These are phyloP conservation scores for Neolamprologus devosi DNA, from an alignment of 2,113 vertebrate genomes.

Conservation along the genomic window DNA sequence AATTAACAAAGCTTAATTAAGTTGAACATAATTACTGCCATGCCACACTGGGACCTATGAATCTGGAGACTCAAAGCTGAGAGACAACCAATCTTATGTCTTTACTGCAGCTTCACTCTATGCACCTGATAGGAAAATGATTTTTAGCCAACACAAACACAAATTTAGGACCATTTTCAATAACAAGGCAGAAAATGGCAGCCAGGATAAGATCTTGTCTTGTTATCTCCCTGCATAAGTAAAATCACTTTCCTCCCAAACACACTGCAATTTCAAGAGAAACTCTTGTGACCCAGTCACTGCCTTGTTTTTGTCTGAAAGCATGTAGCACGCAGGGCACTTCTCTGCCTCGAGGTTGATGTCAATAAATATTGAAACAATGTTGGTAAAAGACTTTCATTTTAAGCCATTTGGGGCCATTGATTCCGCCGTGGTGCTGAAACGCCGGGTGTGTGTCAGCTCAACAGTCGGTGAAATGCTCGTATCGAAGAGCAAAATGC, in stretches of 20 bases:
- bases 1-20: slow-evolving; percentile 34
- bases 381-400: slow-evolving; percentile 41
- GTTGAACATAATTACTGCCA: slow-evolving; percentile 20
- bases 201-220: neutral
- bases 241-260: neutral
- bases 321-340: neutral
- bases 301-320: neutral
- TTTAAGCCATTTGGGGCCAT: slow-evolving; percentile 40
- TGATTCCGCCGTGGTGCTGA: slow-evolving; percentile 11
- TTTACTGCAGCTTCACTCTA: neutral
- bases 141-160: neutral
- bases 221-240: neutral
- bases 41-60: neutral
- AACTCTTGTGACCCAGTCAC: neutral
- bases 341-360: neutral
- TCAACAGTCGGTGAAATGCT: neutral
- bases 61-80: slow-evolving; percentile 1
- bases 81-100: neutral
- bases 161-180: neutral
- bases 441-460: neutral
- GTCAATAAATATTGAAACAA: slow-evolving; percentile 29
- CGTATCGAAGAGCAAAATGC: neutral
- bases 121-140: neutral
- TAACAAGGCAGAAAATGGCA: neutral
- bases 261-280: neutral